Conservation (phyloP, 2,888 invertebrate genomes). For the Macrophya alboannulata region DNA sequence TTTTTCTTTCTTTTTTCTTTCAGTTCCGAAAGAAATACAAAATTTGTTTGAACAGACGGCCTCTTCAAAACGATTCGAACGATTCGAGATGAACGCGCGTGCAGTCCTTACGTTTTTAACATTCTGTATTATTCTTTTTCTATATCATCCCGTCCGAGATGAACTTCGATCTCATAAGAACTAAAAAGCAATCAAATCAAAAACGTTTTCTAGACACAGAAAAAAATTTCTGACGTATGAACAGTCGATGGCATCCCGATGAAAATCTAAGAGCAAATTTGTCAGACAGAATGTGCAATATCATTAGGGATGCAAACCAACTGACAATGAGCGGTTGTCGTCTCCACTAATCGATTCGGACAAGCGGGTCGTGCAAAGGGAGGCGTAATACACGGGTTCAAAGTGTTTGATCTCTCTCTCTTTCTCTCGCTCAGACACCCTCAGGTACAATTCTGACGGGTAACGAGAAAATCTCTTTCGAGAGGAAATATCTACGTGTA, state of each 20-base stretch:
- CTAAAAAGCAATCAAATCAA: neutral
- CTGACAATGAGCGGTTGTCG: constrained; percentile 19
- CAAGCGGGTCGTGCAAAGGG: constrained; percentile 70
- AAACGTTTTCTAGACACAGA: neutral
- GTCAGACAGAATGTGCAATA: constrained; percentile 41
- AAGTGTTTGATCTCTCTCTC: constrained; percentile 66
- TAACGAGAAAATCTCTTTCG: neutral
- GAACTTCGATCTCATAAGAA: constrained; percentile 7
- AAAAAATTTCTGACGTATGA: neutral
- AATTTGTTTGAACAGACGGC: constrained; percentile 50
- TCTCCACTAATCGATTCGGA: constrained; percentile 69
- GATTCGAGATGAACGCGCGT: constrained; percentile 24
- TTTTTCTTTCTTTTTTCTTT: no score
- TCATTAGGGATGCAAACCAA: constrained; percentile 46
- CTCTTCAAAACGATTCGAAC: constrained; percentile 19
- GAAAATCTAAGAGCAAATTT: neutral
- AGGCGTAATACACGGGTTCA: constrained; percentile 63
- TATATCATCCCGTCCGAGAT: neutral
- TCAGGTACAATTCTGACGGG: neutral
- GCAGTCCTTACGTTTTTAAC: neutral
- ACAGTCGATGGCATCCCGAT: neutral
- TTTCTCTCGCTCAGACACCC: neutral
- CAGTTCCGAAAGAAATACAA: constrained; percentile 36
- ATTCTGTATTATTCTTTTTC: neutral
- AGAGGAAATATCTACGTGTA: neutral